A percentile compares a stretch with the other conserved stretches of the same genome.
These are phyloP conservation scores for Gorsachius goisagi DNA, from an alignment of 2,113 vertebrate genomes.

Conservation along the genomic window DNA sequence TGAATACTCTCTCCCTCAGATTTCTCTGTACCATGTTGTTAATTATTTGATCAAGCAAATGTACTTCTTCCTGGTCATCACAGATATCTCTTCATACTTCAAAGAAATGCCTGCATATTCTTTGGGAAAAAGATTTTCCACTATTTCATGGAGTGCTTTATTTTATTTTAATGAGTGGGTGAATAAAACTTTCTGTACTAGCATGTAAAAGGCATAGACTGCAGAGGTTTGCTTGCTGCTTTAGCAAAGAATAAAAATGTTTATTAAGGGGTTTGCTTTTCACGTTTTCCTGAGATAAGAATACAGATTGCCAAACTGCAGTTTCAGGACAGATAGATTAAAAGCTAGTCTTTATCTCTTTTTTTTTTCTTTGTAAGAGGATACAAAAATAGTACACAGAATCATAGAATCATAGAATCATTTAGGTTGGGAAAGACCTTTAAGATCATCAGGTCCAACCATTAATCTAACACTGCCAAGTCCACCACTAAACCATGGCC, in stretches of 20 bases:
- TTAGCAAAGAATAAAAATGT: neutral
- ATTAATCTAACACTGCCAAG: no score
- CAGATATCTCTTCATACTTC: neutral
- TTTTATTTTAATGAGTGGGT: constrained; percentile 34
- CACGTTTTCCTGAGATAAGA: neutral
- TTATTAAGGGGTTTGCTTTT: constrained; percentile 1
- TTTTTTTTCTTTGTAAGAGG: neutral
- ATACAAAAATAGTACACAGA: neutral
- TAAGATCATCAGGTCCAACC: no score
- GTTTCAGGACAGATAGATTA: neutral
- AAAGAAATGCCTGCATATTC: constrained; percentile 2
- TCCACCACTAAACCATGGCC: no score
- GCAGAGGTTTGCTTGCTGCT: neutral
- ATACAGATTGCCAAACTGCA: neutral
- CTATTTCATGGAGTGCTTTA: neutral
- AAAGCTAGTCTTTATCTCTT: neutral
- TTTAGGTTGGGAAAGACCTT: no score
- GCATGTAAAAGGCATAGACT: neutral
- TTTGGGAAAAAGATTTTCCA: constrained; percentile 5
- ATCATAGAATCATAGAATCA: no score
- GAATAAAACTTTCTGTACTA: constrained; percentile 10
- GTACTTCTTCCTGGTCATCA: neutral
- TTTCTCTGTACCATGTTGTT: neutral
- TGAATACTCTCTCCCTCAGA: neutral
- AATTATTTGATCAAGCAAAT: neutral